Percentiles rank a stretch among this genome's conserved stretches.
These are phyloP conservation scores for Halcyon leucocephala DNA, from an alignment of 2,797 vertebrate genomes.

Conservation along the genomic window DNA sequence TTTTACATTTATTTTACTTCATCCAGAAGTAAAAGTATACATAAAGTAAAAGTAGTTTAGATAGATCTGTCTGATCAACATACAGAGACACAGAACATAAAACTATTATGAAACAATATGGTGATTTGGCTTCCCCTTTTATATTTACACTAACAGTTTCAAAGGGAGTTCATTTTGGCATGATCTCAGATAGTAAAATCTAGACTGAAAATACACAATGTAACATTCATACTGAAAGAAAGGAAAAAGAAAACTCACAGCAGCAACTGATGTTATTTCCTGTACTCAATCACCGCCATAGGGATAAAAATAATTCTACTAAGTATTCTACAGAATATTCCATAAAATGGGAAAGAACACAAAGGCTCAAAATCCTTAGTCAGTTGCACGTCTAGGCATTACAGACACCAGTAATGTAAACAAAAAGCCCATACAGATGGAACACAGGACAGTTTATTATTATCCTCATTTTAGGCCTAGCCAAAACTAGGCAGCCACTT, in stretches of 20 bases:
- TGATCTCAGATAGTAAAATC: background rate
- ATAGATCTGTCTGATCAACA: background rate
- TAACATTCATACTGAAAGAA: conserved; percentile 16
- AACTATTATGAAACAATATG: background rate
- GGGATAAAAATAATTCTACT: conserved; percentile 23
- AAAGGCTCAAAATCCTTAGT: background rate
- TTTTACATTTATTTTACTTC: background rate
- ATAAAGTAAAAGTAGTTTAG: background rate
- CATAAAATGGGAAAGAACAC: background rate
- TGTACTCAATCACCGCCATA: conserved; percentile 1
- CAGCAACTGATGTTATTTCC: conserved; percentile 56
- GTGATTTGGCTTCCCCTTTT: background rate
- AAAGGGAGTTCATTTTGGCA: background rate
- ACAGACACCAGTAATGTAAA: background rate
- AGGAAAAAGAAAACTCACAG: background rate
- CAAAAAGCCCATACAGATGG: background rate
- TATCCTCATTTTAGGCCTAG: background rate
- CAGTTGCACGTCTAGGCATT: background rate
- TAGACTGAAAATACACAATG: conserved; percentile 28
- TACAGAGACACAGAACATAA: background rate
- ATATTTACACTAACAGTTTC: background rate
- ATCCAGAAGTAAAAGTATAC: background rate
- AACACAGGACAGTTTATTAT: background rate
- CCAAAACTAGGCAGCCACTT: background rate
- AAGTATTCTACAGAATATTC: background rate